phyloP scores from a whole-genome alignment of 1,140 invertebrate species.

The Bombus sylvicola region DNA sequence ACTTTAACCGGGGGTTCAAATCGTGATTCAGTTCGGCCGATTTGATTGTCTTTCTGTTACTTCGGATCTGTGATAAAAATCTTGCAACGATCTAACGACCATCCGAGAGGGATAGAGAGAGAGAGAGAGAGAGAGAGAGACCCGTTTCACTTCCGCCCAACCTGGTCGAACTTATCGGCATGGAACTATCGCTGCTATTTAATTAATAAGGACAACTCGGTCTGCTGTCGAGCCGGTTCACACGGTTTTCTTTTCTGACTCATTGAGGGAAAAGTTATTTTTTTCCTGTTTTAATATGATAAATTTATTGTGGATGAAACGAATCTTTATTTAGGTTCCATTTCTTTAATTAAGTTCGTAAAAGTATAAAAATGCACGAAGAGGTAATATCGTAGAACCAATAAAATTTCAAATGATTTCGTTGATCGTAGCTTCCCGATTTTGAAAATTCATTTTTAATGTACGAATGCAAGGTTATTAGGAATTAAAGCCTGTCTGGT shows the following conservation, averaged over 20 bases:
- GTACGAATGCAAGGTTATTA: too few relatives aligned
- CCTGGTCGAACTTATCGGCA: conserved; percentile 14
- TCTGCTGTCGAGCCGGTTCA: background rate
- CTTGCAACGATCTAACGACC: conserved; percentile 50
- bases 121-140: background rate
- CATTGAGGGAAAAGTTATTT: background rate
- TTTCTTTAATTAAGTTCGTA: too few relatives aligned
- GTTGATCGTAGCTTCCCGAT: too few relatives aligned
- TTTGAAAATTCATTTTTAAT: too few relatives aligned
- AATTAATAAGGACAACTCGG: conserved; percentile 42
- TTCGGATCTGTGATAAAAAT: conserved; percentile 55
- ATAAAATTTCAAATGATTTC: too few relatives aligned
- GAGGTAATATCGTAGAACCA: too few relatives aligned
- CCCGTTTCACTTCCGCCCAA: conserved; percentile 35
- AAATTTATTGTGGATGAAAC: background rate
- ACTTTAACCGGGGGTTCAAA: conserved; percentile 47
- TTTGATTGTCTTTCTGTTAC: conserved; percentile 66
- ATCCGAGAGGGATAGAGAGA: background rate
- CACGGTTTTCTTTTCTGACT: background rate
- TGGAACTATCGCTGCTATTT: conserved; percentile 41
- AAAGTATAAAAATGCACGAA: too few relatives aligned
- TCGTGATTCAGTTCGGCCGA: conserved; percentile 63
- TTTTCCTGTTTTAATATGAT: background rate
- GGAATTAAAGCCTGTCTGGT: too few relatives aligned
- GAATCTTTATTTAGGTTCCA: background rate